Base-by-base conservation (phyloP, 2,888 invertebrate genomes). In the Rosalia funebris region DNA sequence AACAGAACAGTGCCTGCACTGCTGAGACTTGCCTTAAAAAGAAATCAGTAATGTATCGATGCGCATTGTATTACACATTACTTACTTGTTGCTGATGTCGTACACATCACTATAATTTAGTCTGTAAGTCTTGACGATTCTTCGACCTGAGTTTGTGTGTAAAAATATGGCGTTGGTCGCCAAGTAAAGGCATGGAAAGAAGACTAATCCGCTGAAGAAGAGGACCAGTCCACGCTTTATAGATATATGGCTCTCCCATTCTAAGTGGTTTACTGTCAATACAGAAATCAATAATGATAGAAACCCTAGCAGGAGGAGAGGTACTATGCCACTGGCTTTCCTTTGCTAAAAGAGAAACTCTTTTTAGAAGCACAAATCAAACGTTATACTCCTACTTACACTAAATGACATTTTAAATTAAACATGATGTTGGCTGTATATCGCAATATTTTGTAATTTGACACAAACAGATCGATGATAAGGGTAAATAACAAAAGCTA, bases 1-100 rank as follows among this genome's bases (percentile, higher is more conserved):
- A 89, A 25, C 86, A 90, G 70, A 90, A 83, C 2, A 85, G 80
- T 0, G 91, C 91, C 77, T 91, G 91, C 37, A 91, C 87, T 0
- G 88, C 89, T 0, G 91, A 91, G 37, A 91, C 90, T 70, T 88
- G 79, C 79, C 91, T 91, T 81, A 48, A 71, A 66, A 31, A 54
- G 54, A 60, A 11, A 36, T n/a, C n/a, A 45, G 17, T 16, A 45
- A 11, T 14, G n/a, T n/a, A 1, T 3, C 3, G 25, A 5, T 44
- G 11, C 4, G 11, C 7, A 9, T 17, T 44, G 4, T 10, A 45
- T 19, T 10, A 17, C 9, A 17, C 17, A 10, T 11, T 11, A 84
- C 88, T 83, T 74, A 91, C 91, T 91, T 91, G 82, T 91, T 91
- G 47, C 86, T 89, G 67, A 91, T 89, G 76, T 91, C 91, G 69